Conservation (phyloP, 2,797 vertebrate genomes). For the Sebastes itinus region DNA sequence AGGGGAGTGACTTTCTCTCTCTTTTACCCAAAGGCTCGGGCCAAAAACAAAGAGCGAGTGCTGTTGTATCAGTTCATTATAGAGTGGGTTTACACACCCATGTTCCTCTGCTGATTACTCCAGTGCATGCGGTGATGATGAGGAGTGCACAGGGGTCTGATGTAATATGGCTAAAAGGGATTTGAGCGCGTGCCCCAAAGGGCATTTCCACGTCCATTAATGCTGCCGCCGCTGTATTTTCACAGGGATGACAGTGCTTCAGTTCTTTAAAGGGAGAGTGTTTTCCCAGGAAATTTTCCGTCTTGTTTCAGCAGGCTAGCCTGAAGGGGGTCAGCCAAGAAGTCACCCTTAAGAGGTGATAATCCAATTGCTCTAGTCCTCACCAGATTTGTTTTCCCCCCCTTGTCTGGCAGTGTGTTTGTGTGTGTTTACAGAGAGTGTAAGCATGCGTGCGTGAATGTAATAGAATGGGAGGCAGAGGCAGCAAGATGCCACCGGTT, state of each 20-base stretch:
- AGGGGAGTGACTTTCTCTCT: slow-evolving; percentile 41
- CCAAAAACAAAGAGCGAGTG: slow-evolving; percentile 55
- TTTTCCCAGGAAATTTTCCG: slow-evolving; percentile 79
- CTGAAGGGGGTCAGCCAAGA: slow-evolving; percentile 83
- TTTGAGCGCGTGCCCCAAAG: slow-evolving; percentile 76
- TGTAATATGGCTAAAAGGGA: slow-evolving; percentile 84
- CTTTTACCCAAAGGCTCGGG: slow-evolving; percentile 39
- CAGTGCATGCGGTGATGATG: slow-evolving; percentile 65
- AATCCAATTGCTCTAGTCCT: slow-evolving; percentile 85
- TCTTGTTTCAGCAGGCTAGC: slow-evolving; percentile 81
- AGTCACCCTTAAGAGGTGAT: slow-evolving; percentile 86
- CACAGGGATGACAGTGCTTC: slow-evolving; percentile 66
- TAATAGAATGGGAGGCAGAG: slow-evolving; percentile 59
- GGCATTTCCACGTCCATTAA: slow-evolving; percentile 77
- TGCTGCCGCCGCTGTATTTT: slow-evolving; percentile 70
- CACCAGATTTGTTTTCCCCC: slow-evolving; percentile 79
- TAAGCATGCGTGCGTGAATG: slow-evolving; percentile 60
- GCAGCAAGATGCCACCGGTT: slow-evolving; percentile 67
- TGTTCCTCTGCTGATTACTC: slow-evolving; percentile 66
- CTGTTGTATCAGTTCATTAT: slow-evolving; percentile 64
- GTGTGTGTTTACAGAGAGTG: slow-evolving; percentile 67
- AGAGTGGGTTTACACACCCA: slow-evolving; percentile 65
- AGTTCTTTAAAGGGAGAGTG: slow-evolving; percentile 71
- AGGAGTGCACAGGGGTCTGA: slow-evolving; percentile 73
- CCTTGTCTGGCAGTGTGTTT: slow-evolving; percentile 61